Base-by-base conservation (phyloP, 2,797 vertebrate genomes). In the Lerista edwardsae region DNA sequence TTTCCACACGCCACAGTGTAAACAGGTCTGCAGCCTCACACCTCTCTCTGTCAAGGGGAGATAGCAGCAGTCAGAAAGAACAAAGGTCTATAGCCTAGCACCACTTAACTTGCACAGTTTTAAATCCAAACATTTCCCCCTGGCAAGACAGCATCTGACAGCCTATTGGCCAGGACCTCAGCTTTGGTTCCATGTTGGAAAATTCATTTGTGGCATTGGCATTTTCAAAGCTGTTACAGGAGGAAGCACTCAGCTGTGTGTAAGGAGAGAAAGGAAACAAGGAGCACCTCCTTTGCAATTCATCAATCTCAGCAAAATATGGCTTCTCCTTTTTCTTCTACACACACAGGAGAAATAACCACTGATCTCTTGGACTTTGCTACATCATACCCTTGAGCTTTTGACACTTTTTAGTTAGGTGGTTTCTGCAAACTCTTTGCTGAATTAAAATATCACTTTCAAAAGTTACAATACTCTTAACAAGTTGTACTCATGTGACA, bases 191-290 rank as follows among this genome's bases (percentile, higher is more conserved):
- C 29, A 72, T n/a, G 39, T 12, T 41, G 69, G 64, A 31, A 65
- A 64, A 34, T 9, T 23, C 59, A 61, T 61, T 61, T 61, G 59
- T 25, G 23, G 19, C 19, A 6, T 41, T 31, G 39, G 39, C 79
- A 82, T 55, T 82, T 89, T 75, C 19, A 81, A 65, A 81, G 39
- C 19, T 74, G 34, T 15, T 12, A 34, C 80, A 15, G 17, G 51
- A 72, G 81, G 36, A 80, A 75, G 27, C n/a, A 47, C 5, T 34
- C 1, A 41, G 47, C 41, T 23, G 11, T 21, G 55, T 21, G 4
- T 8, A 36, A 19, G 29, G 34, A 6, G 57, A 80, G 1, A 61
- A 39, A 55, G 59, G 64, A 2, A 77, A 41, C 34, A 67, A 51
- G 39, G 27, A 31, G 15, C 15, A 84, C 29, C 21, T 74, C 29